Conservation (phyloP, 2,797 vertebrate genomes). For the Enoplosus armatus region DNA sequence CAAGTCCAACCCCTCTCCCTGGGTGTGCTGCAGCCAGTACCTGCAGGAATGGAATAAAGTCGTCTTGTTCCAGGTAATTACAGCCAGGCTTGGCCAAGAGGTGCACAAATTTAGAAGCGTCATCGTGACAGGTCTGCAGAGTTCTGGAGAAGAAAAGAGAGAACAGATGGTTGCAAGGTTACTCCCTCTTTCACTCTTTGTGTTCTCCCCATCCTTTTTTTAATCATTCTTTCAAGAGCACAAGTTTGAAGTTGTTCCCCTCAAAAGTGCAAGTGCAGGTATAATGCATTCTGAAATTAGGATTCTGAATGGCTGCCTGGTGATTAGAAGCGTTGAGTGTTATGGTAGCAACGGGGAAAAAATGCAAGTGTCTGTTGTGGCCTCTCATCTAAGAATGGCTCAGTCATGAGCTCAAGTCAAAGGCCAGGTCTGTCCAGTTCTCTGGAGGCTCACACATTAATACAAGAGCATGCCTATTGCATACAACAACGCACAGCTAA, state of each 20-base stretch:
- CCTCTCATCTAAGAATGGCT: slow-evolving; percentile 66
- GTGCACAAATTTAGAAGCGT: slow-evolving; percentile 94
- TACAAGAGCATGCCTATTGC: slow-evolving; percentile 67
- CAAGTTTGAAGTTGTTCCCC: slow-evolving; percentile 49
- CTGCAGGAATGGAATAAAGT: slow-evolving; percentile 98
- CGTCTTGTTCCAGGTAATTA: slow-evolving; percentile 96
- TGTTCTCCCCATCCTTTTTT: slow-evolving; percentile 39
- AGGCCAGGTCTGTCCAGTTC: slow-evolving; percentile 60
- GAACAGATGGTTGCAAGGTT: slow-evolving; percentile 84
- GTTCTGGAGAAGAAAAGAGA: slow-evolving; percentile 86
- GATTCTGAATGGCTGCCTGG: slow-evolving; percentile 65
- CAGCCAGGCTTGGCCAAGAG: slow-evolving; percentile 94
- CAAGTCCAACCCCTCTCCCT: slow-evolving; percentile 66
- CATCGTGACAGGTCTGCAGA: slow-evolving; percentile 95
- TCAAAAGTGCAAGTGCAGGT: slow-evolving; percentile 46
- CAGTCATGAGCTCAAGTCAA: slow-evolving; percentile 67
- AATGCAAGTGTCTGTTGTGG: slow-evolving; percentile 55
- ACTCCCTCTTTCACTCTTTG: slow-evolving; percentile 45
- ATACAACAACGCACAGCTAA: slow-evolving; percentile 30
- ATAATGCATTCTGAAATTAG: slow-evolving; percentile 79
- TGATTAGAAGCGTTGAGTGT: slow-evolving; percentile 55
- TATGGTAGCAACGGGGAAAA: slow-evolving; percentile 55
- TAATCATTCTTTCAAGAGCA: slow-evolving; percentile 52
- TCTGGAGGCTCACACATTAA: slow-evolving; percentile 69
- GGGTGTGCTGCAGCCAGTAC: slow-evolving; percentile 82